Conservation (phyloP, 2,888 invertebrate species). For the Andrena praecox region DNA sequence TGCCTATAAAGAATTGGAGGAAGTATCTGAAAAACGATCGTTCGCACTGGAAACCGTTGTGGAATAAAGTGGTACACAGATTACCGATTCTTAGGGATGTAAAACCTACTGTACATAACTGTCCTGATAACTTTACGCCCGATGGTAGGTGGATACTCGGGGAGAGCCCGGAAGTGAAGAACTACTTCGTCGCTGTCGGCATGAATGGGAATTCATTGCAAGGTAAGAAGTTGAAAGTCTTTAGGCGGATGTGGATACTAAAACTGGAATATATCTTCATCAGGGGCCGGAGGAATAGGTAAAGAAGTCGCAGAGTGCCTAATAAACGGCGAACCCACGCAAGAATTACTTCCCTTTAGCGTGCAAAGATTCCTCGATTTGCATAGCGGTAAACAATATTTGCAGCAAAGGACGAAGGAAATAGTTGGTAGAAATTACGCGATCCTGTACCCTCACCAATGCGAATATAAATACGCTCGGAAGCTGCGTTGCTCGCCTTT, state of each 20-base stretch:
- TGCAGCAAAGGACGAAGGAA: slow-evolving; percentile 88
- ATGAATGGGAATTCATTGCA: slow-evolving; percentile 90
- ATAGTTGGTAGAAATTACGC: slow-evolving; percentile 88
- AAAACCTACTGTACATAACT: slow-evolving; percentile 87
- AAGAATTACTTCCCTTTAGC: slow-evolving; percentile 88
- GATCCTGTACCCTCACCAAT: slow-evolving; percentile 87
- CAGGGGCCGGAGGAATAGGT: slow-evolving; percentile 90
- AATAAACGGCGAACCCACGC: slow-evolving; percentile 88
- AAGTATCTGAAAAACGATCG: slow-evolving; percentile 87
- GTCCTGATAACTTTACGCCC: slow-evolving; percentile 90
- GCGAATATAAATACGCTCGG: slow-evolving; percentile 88
- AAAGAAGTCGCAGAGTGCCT: slow-evolving; percentile 90
- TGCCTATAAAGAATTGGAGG: slow-evolving; percentile 85
- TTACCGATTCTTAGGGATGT: slow-evolving; percentile 87
- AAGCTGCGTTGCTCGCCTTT: slow-evolving; percentile 89
- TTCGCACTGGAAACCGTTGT: slow-evolving; percentile 87
- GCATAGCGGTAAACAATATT: slow-evolving; percentile 88
- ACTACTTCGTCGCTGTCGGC: slow-evolving; percentile 91
- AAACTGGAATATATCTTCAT: neutral
- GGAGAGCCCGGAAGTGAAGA: slow-evolving; percentile 89
- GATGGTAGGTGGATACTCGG: slow-evolving; percentile 90
- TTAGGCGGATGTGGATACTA: neutral
- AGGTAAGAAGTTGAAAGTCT: slow-evolving; percentile 66
- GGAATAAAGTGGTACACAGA: slow-evolving; percentile 86
- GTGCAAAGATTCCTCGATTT: slow-evolving; percentile 89